Base-by-base conservation (phyloP, 2,888 invertebrate genomes). In the Colletes collaris region DNA sequence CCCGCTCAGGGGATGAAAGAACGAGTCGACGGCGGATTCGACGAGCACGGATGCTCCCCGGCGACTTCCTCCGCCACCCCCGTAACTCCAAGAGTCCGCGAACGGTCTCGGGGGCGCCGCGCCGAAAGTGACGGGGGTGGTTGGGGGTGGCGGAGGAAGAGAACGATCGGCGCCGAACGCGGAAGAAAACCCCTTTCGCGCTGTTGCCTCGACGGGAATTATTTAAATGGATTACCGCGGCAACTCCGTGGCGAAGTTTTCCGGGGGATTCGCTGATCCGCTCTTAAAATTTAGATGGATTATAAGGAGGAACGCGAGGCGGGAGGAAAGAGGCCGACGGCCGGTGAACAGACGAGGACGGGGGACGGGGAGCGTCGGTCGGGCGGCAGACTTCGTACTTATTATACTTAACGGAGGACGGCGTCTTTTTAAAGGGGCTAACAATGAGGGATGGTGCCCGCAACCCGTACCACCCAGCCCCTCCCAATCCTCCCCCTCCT, bases 221-320 rank as follows among this genome's bases (percentile, higher is more conserved):
- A 92, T 92, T 91, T 91, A 91, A 92, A 92, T 91, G 91, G 90
- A 92, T 92, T 90, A 91, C 90, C 89, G 85, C 87, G 87, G 87
- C 86, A 84, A 85, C 86, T 87, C 88, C 83, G 84, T 83, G 84
- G 88, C 83, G 88, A 91, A 91, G 87, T 90, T 91, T 89, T 88
- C 86, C 88, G 83, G 87, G 90, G 90, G 90, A 89, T 89, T 87
- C 88, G 87, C 88, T 89, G 89, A 90, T 91, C 89, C 87, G 88
- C 88, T 89, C 90, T 91, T 92, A 90, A 92, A 92, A 92, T 92
- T 92, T 91, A 91, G 91, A 92, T 92, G 92, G 91, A 92, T 92
- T 90, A 91, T 91, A 88, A 90, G 87, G 87, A 85, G 88, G 53
- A 53, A n/a, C 44, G 53, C 49, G 60, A 35, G 56, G 56, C 55